phyloP scores from a whole-genome alignment of 2,113 vertebrate genomes.

The Varanus komodoensis region DNA sequence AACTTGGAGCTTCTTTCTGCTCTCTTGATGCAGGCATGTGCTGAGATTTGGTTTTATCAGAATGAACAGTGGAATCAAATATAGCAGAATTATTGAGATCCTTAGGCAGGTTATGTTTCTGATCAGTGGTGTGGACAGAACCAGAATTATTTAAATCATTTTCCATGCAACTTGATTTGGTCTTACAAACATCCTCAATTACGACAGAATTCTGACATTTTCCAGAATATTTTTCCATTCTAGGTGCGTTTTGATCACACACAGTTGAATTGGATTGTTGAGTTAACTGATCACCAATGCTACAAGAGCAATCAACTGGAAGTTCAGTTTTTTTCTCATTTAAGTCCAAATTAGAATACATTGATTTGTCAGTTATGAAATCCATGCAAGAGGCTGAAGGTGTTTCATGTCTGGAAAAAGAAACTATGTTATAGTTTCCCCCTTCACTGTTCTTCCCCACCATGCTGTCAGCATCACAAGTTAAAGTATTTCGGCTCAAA shows the following conservation, averaged over 20 bases:
- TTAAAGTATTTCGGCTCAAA: slow-evolving; percentile 37
- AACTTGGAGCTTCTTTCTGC: slow-evolving; percentile 40
- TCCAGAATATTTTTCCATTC: slow-evolving; percentile 34
- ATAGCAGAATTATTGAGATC: neutral
- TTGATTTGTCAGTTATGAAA: slow-evolving; percentile 47
- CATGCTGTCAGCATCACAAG: slow-evolving; percentile 16
- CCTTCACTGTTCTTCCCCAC: slow-evolving; percentile 47
- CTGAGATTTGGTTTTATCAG: slow-evolving; percentile 37
- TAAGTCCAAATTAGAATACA: slow-evolving; percentile 53
- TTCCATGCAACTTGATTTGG: slow-evolving; percentile 27
- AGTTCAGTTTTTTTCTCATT: slow-evolving; percentile 37
- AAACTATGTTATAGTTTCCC: slow-evolving; percentile 37
- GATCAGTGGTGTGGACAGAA: slow-evolving; percentile 26
- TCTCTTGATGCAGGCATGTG: slow-evolving; percentile 34
- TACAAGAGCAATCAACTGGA: slow-evolving; percentile 6
- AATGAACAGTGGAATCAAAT: slow-evolving; percentile 7
- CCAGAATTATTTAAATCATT: slow-evolving; percentile 4
- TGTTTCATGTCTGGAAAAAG: slow-evolving; percentile 58
- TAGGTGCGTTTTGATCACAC: slow-evolving; percentile 43
- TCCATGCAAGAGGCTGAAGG: slow-evolving; percentile 51
- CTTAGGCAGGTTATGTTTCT: neutral
- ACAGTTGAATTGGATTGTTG: slow-evolving; percentile 7
- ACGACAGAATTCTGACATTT: slow-evolving; percentile 13
- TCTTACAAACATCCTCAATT: slow-evolving; percentile 17
- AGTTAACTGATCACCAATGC: slow-evolving; percentile 30